Conservation (phyloP, 2,888 invertebrate genomes). For the Amblyjoppa proteus region DNA sequence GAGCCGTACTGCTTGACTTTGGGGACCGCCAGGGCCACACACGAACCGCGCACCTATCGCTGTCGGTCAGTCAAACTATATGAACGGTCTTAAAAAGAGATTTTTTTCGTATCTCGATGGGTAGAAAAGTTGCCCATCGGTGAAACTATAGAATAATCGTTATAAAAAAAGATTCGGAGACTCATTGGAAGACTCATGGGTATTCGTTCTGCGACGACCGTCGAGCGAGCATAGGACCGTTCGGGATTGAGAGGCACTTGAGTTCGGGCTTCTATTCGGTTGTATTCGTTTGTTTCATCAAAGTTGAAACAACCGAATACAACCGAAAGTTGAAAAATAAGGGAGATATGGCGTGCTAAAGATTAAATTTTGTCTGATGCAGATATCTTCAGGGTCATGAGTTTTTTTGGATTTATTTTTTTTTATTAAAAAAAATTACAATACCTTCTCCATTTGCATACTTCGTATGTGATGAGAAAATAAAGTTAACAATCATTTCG, state of each 20-base stretch:
- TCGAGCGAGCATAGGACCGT: background rate
- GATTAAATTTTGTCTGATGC: too few species aligned
- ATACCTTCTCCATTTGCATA: background rate
- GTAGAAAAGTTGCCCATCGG: conserved; percentile 1
- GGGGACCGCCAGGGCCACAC: too few species aligned
- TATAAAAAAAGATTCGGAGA: conserved; percentile 11
- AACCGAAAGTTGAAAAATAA: too few species aligned
- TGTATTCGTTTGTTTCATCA: background rate
- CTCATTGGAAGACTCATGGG: background rate
- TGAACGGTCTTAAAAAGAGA: background rate
- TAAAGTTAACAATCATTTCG: background rate
- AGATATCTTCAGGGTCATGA: too few species aligned
- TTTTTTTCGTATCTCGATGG: background rate
- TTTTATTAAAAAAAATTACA: background rate
- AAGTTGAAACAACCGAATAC: too few species aligned
- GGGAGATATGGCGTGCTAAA: too few species aligned
- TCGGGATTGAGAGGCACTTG: background rate
- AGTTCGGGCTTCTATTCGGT: background rate
- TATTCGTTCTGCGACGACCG: conserved; percentile 12
- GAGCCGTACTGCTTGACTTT: too few species aligned
- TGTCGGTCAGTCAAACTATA: background rate
- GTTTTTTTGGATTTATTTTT: background rate
- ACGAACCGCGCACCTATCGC: too few species aligned
- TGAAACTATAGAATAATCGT: background rate
- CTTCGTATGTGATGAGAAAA: background rate